phyloP scores from a whole-genome alignment of 2,888 invertebrate species.

The Erebia epiphron region DNA sequence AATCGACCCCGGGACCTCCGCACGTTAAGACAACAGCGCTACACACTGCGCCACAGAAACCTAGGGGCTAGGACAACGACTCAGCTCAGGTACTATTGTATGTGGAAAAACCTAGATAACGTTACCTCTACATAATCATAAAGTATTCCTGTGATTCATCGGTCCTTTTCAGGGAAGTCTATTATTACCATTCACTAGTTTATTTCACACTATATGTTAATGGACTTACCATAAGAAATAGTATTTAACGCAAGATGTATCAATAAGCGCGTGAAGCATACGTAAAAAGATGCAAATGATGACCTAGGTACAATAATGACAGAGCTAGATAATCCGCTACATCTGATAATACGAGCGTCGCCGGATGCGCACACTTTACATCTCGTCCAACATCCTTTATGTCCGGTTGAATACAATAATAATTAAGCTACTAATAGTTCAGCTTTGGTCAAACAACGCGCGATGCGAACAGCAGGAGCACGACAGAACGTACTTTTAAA shows the following conservation, averaged over 20 bases:
- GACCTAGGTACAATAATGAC: neutral
- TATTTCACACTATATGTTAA: neutral
- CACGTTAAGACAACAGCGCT: no score
- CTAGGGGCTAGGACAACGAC: no score
- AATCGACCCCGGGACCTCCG: no score
- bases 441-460: neutral
- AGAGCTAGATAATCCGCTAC: constrained; percentile 40
- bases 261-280: neutral
- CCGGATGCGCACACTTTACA: constrained; percentile 33
- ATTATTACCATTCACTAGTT: neutral
- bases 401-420: constrained; percentile 30
- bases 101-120: no score
- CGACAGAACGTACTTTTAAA: neutral
- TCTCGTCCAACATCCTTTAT: constrained; percentile 31
- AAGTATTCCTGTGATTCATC: no score
- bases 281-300: neutral
- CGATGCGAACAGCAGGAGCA: neutral
- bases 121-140: no score
- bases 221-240: neutral
- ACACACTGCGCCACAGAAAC: no score
- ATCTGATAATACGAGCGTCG: constrained; percentile 41
- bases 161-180: no score
- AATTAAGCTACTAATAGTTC: constrained; percentile 27
- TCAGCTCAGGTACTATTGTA: no score
- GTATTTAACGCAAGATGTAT: neutral